Percentiles rank a stretch among this genome's conserved stretches.
phyloP scores from a whole-genome alignment of 2,888 invertebrate species.

The Coenonympha glycerion region DNA sequence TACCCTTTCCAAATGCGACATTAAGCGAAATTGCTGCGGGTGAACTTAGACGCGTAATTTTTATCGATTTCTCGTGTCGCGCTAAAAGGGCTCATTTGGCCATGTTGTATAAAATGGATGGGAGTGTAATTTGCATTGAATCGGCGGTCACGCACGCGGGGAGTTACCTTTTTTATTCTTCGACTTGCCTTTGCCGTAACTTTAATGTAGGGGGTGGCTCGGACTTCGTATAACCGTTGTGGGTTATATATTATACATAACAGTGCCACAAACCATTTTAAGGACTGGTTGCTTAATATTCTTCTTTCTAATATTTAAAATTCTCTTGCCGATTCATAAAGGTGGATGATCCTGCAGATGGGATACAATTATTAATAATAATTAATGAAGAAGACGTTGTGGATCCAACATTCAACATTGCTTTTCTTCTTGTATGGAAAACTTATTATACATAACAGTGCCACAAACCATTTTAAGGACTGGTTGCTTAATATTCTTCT shows the following conservation, averaged over 20 bases:
- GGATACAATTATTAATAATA: no score
- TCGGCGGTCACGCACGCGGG: conserved; percentile 67
- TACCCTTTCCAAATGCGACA: conserved; percentile 12
- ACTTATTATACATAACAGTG: no score
- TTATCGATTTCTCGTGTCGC: conserved; percentile 70
- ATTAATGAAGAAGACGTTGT: no score
- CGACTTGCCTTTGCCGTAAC: conserved; percentile 51
- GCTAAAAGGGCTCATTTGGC: conserved; percentile 73
- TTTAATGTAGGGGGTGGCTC: conserved; percentile 49
- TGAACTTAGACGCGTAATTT: conserved; percentile 42
- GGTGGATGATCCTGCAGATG: no score
- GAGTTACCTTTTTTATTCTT: conserved; percentile 64
- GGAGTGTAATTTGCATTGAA: conserved; percentile 72
- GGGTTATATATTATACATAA: conserved; percentile 22
- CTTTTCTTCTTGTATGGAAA: no score
- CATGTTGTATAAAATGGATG: conserved; percentile 72
- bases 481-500: no score
- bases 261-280: conserved; percentile 27
- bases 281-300: no score
- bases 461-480: no score
- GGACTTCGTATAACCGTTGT: conserved; percentile 35
- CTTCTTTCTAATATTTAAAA: no score
- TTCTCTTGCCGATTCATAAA: no score
- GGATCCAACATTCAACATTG: no score
- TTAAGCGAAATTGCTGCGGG: conserved; percentile 18